Evolutionary conservation across 2,113 vertebrate species (phyloP), one percentile per base, ranked within the genome.

Genomic region (Sylvilagus bachmani): DNA sequence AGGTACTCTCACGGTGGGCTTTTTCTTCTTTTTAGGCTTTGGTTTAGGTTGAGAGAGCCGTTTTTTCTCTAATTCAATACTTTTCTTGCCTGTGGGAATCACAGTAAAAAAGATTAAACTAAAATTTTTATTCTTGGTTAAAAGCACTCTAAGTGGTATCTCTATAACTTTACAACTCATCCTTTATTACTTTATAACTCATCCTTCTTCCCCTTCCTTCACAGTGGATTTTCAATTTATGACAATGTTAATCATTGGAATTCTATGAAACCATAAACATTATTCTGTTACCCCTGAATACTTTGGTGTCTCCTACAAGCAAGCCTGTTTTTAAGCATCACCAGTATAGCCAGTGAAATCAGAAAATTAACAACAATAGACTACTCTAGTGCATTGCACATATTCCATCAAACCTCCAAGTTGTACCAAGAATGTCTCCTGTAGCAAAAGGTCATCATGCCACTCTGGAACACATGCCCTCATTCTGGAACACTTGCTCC

Each of bases 1-100:
- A 29, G 97, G 92, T 19, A 87, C 96, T 49, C 97, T 97, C 2
- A 87, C 98, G 0, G 89, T 0, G 0, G 94, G 58, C 86, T 98
- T 99, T 90, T 98, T 99, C 97, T 99, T 99, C 97, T 98, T 99
- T 98, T 99, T 99, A 93, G 97, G 89, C 96, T 98, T 99, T 97
- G 97, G 95, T 94, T 98, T 99, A 66, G 97, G 97, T 64, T 98
- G 98, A 14, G 97, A 97, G 6, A 95, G 97, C 86, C 98, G 98
- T 97, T 99, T 99, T 86, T 98, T 99, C 97, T 99, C 99, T 71
- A 99, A 94, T 44, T 99, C 99, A 93, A 97, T 87, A 67, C 97
- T 98, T 97, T 99, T 99, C 94, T 99, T 99, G n/a, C 99, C 99
- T 99, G 93, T 16, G 91, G 95, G 97, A 96, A 73, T 89, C 69